Evolutionary conservation across 1,140 invertebrate species (phyloP), one percentile per base, ranked within the genome.

Genomic region (Bombus vancouverensis): DNA sequence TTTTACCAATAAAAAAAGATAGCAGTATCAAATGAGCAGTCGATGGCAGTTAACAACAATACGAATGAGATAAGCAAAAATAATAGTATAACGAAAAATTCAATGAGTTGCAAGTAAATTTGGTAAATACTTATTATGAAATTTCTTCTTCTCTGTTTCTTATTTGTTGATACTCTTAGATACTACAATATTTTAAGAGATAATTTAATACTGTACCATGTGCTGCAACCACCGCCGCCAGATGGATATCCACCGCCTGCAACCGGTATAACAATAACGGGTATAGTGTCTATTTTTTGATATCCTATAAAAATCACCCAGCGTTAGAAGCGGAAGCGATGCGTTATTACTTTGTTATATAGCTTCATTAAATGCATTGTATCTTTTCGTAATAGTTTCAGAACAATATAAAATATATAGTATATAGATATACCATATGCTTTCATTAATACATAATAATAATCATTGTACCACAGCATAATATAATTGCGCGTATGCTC

Each of bases 231-330:
- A 25, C 83, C 53, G 9, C 79, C 78, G 9, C 77, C 22, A 0
- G 53, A 28, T 37, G 76, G 76, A 42, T 81, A 81, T 57, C 62
- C 47, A 28, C 74, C 32, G 59, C 39, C 79, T 74, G 78, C 37
- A 62, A 82, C n/a, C 9, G 80, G 73, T 86, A 86, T 18, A 66
- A 86, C 39, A 75, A 82, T 34, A 34, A 85, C 34, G 0, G 78
- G 77, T 65, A 74, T 59, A 70, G 47, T 44, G 10, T 37, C 74
- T 70, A 44, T 12, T 47, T 28, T 57, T 72, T 39, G 53, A 28
- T 44, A 53, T 39, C 84, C 84, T 85, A 73, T 8, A 68, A 85
- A 85, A 74, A 44, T 32, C 9, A 66, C 12, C 39, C 28, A n/a
- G 28, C n/a, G 25, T 82, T 62, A 82, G 32, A 82, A 82, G 71